These are phyloP conservation scores for Ichneumoninae sp. DNA, from an alignment of 2,888 invertebrate species.

Conservation along the genomic window DNA sequence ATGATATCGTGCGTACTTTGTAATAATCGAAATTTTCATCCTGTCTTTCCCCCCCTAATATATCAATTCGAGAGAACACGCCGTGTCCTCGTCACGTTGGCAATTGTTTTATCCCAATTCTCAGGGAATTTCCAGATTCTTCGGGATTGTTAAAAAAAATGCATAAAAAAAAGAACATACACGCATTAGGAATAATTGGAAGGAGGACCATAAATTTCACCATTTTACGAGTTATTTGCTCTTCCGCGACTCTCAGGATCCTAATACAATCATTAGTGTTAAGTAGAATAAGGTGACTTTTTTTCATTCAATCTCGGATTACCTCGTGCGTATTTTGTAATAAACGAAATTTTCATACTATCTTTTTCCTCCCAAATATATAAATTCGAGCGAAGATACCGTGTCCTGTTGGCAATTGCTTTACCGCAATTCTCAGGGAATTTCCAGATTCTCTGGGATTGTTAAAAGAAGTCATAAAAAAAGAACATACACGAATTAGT, in stretches of 20 bases:
- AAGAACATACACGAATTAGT: constrained; percentile 8
- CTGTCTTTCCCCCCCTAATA: no score
- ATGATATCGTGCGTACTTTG: no score
- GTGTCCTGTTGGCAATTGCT: constrained; percentile 29
- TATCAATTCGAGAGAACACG: not conserved
- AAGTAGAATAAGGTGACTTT: constrained; percentile 1
- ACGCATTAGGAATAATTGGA: constrained; percentile 6
- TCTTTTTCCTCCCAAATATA: not conserved
- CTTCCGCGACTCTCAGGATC: not conserved
- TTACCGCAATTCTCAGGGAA: not conserved
- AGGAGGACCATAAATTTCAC: not conserved
- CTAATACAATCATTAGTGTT: not conserved
- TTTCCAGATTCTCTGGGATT: not conserved
- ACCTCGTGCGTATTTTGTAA: constrained; percentile 37
- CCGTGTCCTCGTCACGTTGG: not conserved
- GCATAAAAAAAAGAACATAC: constrained; percentile 3
- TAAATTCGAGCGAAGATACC: not conserved
- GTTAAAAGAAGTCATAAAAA: constrained; percentile 18
- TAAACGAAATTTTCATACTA: not conserved
- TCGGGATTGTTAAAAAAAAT: not conserved
- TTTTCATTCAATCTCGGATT: not conserved
- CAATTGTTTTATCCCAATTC: not conserved
- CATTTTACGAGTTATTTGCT: not conserved
- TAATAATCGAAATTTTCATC: not conserved
- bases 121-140: not conserved